Conservation (phyloP, 2,888 invertebrate genomes). For the Sarcophaga caerulescens region DNA sequence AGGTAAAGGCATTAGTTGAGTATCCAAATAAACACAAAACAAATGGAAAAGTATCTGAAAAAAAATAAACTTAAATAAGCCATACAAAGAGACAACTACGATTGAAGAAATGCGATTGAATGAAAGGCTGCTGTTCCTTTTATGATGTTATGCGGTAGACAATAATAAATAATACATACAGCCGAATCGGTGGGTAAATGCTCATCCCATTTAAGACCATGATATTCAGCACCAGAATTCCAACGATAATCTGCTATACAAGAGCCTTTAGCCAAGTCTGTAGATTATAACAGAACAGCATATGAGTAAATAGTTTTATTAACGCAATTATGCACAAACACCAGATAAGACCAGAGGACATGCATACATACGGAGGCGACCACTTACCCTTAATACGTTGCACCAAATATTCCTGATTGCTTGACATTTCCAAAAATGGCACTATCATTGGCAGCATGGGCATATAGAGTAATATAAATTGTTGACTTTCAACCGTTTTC, state of each 20-base stretch:
- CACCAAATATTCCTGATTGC: constrained; percentile 93
- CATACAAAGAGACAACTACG: constrained; percentile 15
- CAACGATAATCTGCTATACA: constrained; percentile 95
- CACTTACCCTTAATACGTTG: constrained; percentile 85
- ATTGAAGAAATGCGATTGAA: neutral
- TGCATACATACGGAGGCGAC: neutral
- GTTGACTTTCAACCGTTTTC: constrained; percentile 85
- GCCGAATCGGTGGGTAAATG: constrained; percentile 93
- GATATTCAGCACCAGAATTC: constrained; percentile 89
- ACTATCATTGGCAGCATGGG: constrained; percentile 83
- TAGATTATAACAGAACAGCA: constrained; percentile 9
- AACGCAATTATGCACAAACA: neutral
- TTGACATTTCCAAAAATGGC: constrained; percentile 90
- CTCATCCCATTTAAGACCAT: constrained; percentile 90
- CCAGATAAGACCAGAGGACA: neutral
- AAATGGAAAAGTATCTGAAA: constrained; percentile 90
- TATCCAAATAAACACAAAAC: constrained; percentile 93
- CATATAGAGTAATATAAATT: constrained; percentile 78
- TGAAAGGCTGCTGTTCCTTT: neutral
- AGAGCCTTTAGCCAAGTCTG: constrained; percentile 84
- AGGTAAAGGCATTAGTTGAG: constrained; percentile 86
- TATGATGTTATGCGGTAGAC: no score
- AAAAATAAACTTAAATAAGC: neutral
- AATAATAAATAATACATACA: constrained; percentile 80
- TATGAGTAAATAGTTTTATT: neutral